phyloP scores from a whole-genome alignment of 1,140 invertebrate species.

The Zelostemma sp. region DNA sequence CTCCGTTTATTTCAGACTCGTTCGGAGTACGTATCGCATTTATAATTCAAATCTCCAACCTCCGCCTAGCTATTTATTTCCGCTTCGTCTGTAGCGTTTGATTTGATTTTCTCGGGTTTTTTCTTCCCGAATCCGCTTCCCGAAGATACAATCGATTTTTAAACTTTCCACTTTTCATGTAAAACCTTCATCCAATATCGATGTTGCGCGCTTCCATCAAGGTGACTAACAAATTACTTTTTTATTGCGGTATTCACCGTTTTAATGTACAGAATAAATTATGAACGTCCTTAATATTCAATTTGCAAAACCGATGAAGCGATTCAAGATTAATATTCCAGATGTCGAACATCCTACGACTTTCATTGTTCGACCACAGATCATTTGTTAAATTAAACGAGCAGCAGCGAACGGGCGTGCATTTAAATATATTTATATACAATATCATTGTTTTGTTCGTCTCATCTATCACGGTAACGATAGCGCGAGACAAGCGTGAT shows the following conservation, averaged over 20 bases:
- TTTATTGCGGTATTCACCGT: too few relatives aligned
- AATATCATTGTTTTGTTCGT: slow-evolving; percentile 32
- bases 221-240: too few relatives aligned
- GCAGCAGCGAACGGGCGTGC: slow-evolving; percentile 11
- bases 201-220: too few relatives aligned
- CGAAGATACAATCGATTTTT: slow-evolving; percentile 11
- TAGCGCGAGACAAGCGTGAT: slow-evolving; percentile 44
- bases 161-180: neutral
- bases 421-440: slow-evolving; percentile 36
- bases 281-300: too few relatives aligned
- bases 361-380: neutral
- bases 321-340: too few relatives aligned
- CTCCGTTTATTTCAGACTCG: slow-evolving; percentile 42
- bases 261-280: too few relatives aligned
- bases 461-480: slow-evolving; percentile 37
- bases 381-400: slow-evolving; percentile 16
- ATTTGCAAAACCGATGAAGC: too few relatives aligned
- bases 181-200: too few relatives aligned
- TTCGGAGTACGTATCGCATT: slow-evolving; percentile 38
- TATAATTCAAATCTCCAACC: slow-evolving; percentile 48
- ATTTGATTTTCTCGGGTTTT: slow-evolving; percentile 45
- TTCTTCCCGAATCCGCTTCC: slow-evolving; percentile 29
- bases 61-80: slow-evolving; percentile 40
- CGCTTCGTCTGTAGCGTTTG: slow-evolving; percentile 42
- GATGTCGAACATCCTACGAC: neutral